Evolutionary conservation across 1,140 invertebrate genomes (phyloP).

Genomic region (Campoletis sonorensis): DNA sequence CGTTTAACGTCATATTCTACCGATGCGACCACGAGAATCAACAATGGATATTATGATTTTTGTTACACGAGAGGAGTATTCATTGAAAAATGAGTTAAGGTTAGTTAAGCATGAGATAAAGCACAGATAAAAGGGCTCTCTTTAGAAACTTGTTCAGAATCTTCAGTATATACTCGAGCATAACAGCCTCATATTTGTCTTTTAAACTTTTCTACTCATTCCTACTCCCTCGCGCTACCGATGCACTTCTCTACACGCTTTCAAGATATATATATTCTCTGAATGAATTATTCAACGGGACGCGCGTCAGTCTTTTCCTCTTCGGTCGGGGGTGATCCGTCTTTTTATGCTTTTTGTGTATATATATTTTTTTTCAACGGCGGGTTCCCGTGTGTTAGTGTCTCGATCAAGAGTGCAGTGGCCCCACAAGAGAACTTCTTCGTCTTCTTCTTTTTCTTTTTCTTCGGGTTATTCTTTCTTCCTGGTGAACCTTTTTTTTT

Average conservation of each 20-base stretch:
- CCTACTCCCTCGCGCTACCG: background rate
- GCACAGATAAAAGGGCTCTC: background rate
- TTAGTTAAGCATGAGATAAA: background rate
- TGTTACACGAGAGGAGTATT: background rate
- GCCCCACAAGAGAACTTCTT: background rate
- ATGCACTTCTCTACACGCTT: slow-evolving; percentile 6
- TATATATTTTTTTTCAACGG: background rate
- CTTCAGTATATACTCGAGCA: slow-evolving; percentile 30
- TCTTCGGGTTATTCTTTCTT: background rate
- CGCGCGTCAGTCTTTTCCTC: slow-evolving; percentile 2
- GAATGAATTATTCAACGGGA: slow-evolving; percentile 41
- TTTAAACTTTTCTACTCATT: background rate
- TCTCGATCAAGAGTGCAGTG: background rate
- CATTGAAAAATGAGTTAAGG: slow-evolving; percentile 11
- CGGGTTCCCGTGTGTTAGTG: background rate
- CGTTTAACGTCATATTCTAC: background rate
- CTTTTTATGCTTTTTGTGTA: background rate
- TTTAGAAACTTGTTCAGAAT: slow-evolving; percentile 42
- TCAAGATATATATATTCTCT: slow-evolving; percentile 23
- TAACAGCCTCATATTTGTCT: slow-evolving; percentile 37
- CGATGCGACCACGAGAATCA: background rate
- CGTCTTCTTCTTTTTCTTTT: background rate
- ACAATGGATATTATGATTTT: slow-evolving; percentile 5
- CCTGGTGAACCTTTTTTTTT: background rate
- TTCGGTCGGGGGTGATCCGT: background rate